Evolutionary conservation across 2,797 vertebrate genomes (phyloP).

Genomic region (Aphelocoma californica): DNA sequence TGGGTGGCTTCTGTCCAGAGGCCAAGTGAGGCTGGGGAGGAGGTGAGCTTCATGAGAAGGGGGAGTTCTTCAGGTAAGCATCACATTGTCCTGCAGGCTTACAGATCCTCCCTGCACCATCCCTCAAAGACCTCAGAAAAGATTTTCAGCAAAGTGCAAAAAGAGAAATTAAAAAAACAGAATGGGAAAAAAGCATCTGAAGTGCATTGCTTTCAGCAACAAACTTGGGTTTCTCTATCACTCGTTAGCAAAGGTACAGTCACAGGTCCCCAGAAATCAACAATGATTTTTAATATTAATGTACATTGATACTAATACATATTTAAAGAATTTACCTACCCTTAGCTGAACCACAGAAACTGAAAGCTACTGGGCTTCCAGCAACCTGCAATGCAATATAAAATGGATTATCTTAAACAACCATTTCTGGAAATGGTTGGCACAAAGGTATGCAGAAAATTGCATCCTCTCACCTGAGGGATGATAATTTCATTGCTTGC

Average conservation of each 20-base stretch:
- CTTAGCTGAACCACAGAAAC: background rate
- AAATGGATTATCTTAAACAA: slow-evolving; percentile 9
- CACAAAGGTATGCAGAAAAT: background rate
- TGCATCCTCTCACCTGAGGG: background rate
- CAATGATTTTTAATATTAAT: slow-evolving; percentile 5
- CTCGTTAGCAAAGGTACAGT: background rate
- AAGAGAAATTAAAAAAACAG: background rate
- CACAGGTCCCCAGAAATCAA: background rate
- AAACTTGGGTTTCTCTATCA: background rate
- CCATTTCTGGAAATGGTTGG: background rate
- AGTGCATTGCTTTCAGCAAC: background rate
- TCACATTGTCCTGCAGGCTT: background rate
- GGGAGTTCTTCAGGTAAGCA: background rate
- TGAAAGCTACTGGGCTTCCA: background rate
- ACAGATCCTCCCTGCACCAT: background rate
- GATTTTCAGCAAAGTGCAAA: background rate
- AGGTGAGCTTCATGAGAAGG: background rate
- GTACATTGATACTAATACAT: background rate
- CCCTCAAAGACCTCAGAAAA: background rate
- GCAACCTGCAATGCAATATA: background rate
- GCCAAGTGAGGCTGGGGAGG: background rate
- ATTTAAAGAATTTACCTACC: slow-evolving; percentile 22
- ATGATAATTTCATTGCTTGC: background rate
- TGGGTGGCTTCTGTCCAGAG: background rate
- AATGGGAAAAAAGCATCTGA: background rate